phyloP scores from a whole-genome alignment of 2,797 vertebrate species.

The Hemibagrus guttatus region DNA sequence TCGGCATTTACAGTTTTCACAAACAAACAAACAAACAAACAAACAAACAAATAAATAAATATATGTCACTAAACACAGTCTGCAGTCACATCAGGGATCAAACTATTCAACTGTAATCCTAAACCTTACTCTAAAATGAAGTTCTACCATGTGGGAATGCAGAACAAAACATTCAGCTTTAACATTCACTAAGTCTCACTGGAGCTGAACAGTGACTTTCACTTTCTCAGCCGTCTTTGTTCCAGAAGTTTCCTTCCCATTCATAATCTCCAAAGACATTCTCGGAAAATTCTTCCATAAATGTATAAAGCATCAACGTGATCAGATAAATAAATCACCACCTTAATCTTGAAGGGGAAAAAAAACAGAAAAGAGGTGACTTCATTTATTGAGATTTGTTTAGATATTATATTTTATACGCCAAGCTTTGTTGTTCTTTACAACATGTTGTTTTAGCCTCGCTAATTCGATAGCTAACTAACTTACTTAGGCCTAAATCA shows the following conservation, averaged over 20 bases:
- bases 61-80: not conserved
- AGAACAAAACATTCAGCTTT: constrained; percentile 4
- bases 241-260: constrained; percentile 2
- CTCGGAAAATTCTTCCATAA: not conserved
- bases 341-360: not conserved
- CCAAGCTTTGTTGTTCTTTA: not conserved
- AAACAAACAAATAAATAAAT: not conserved
- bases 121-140: not conserved
- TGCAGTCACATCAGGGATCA: constrained; percentile 13
- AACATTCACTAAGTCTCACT: constrained; percentile 6
- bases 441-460: not conserved
- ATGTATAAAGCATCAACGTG: not conserved
- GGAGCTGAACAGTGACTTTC: not conserved
- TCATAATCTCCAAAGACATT: not conserved
- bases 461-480: not conserved
- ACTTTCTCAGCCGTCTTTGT: not conserved
- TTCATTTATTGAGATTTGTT: not conserved
- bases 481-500: not conserved
- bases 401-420: not conserved
- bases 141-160: not conserved
- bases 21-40: constrained; percentile 8
- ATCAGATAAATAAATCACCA: not conserved
- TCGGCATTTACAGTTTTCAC: not conserved
- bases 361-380: too few species aligned
- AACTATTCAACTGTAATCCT: constrained; percentile 7